Evolutionary conservation across 2,797 vertebrate genomes (phyloP), one percentile per base, ranked within the genome.

Genomic region (Acropternis orthonyx): DNA sequence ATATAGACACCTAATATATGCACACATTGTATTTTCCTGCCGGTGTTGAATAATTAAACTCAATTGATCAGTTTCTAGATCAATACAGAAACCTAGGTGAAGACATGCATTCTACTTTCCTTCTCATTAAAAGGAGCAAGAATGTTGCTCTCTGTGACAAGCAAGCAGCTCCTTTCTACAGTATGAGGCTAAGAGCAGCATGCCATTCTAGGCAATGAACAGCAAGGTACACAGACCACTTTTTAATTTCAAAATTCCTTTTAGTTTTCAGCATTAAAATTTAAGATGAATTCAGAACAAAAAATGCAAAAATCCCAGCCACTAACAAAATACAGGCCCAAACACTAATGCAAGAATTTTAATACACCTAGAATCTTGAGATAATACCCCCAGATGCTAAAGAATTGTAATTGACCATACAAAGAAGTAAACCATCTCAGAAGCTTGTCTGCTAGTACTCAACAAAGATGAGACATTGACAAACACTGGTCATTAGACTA

Each of bases 281-380:
- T 7, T 54, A 39, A 4, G 4, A 55, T 6, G 68, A 0, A 6
- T 20, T 43, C 8, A 80, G 7, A 88, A 24, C 7, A 87, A 63
- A 37, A 58, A 37, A 18, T 0, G 1, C 16, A 71, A 90, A 82
- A 73, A 61, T 26, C 15, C 12, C 21, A 77, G 8, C 7, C 37
- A 51, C 20, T 32, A 85, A 56, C 4, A 68, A 62, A 85, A 78
- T 5, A 51, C 0, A 73, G 37, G 28, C 6, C 14, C 24, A 82
- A 51, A 39, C 0, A 1, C 13, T 75, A 17, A 56, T 2, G 0
- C 4, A 41, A 3, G 7, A 54, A 39, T 18, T 71, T 85, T n/a
- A 85, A 68, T 20, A 43, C 0, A 43, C 2, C 8, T 61, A 5
- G 17, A 46, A 48, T 51, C 12, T 51, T 17, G 9, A 82, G 4